These are phyloP conservation scores for Drosophila ananassae DNA, from an alignment of 1,140 invertebrate species.

Conservation along the genomic window DNA sequence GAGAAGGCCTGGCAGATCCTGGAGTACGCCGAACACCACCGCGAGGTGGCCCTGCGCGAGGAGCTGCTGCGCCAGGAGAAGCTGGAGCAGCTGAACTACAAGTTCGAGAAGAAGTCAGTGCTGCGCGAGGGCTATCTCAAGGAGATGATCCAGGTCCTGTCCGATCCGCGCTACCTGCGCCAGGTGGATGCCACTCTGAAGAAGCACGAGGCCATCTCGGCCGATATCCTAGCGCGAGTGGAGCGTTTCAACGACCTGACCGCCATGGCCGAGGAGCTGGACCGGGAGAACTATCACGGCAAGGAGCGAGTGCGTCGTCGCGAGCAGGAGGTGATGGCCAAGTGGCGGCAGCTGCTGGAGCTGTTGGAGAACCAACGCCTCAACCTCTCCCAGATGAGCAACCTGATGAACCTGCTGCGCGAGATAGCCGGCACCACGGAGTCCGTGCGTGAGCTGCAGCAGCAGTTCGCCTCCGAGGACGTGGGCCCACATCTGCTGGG, in stretches of 20 bases:
- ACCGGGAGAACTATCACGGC: slow-evolving; percentile 96
- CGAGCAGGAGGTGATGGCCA: slow-evolving; percentile 93
- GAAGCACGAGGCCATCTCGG: slow-evolving; percentile 99
- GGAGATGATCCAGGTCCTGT: slow-evolving; percentile 98
- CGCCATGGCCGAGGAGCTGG: slow-evolving; percentile 95
- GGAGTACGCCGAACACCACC: slow-evolving; percentile 96
- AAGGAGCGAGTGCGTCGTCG: slow-evolving; percentile 92
- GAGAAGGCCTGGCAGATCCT: slow-evolving; percentile 96
- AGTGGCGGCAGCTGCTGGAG: slow-evolving; percentile 94
- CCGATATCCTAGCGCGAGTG: slow-evolving; percentile 97
- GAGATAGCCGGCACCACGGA: slow-evolving; percentile 96
- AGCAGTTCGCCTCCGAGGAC: slow-evolving; percentile 93
- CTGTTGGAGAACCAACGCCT: slow-evolving; percentile 94
- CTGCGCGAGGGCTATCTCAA: slow-evolving; percentile 93
- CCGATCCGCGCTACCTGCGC: slow-evolving; percentile 94
- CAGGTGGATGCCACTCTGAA: slow-evolving; percentile 99
- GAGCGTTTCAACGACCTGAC: slow-evolving; percentile 97
- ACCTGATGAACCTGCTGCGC: slow-evolving; percentile 92
- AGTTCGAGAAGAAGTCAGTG: slow-evolving; percentile 94
- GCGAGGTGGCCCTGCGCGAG: slow-evolving; percentile 95
- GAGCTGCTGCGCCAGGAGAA: slow-evolving; percentile 97
- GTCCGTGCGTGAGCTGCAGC: slow-evolving; percentile 92
- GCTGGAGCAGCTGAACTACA: slow-evolving; percentile 97
- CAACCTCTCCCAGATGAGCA: slow-evolving; percentile 90
- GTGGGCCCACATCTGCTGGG: slow-evolving; percentile 95